Evolutionary conservation across 2,888 invertebrate genomes (phyloP), one percentile per base, ranked within the genome.

Genomic region (Taphrorychus bicolor): DNA sequence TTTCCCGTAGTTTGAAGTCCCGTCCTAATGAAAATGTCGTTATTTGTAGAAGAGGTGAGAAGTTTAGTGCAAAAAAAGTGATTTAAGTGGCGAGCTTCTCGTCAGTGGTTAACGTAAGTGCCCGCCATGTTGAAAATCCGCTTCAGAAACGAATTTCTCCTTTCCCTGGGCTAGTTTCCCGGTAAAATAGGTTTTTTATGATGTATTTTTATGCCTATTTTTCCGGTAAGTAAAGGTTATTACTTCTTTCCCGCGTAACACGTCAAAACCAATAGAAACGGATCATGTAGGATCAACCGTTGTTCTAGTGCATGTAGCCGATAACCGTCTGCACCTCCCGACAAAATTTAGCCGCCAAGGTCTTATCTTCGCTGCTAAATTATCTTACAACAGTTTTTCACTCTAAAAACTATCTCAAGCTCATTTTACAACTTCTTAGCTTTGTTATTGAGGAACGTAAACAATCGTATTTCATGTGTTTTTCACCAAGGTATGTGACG

Each of bases 41-140:
- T 71, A 66, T 67, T 70, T 67, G 19, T 48, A 45, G 17, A 45
- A 16, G 42, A 64, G 57, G 54, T 59, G 51, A n/a, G 3, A 59
- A 61, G 49, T 62, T 64, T 22, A 57, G 53, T 60, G 63, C 23
- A 24, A 73, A 73, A 73, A 71, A 70, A 74, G 76, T 73, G 74
- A 78, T 79, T 79, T 76, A 78, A 76, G 75, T 74, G 75, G 73
- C 76, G 77, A 79, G 81, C 81, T 79, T 79, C 79, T 76, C 78
- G 77, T 77, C 79, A 79, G 78, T 79, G 79, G 78, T 79, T 76
- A 77, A 73, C 77, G 74, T 78, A 77, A 74, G 85, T 87, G 84
- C 86, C 87, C 88, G 88, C 88, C 88, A 88, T 88, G 87, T 88
- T 88, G 88, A 85, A 85, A 86, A 86, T 84, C 40, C 84, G 85